These are phyloP conservation scores for Linepithema humile DNA, from an alignment of 1,140 invertebrate genomes.

Conservation along the genomic window DNA sequence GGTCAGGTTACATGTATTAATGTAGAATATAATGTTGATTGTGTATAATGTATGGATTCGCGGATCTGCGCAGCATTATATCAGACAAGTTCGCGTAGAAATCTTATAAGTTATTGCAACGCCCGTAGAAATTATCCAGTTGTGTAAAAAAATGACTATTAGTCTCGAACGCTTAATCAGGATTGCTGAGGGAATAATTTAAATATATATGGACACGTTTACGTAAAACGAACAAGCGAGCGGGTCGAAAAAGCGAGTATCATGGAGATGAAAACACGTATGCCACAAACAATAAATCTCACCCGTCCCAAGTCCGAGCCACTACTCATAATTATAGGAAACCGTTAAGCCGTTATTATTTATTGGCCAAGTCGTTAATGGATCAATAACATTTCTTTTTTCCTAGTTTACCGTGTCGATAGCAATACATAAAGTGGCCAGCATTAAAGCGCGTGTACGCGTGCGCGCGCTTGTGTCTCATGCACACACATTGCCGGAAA, in stretches of 20 bases:
- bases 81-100: slow-evolving; percentile 5
- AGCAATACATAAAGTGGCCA: slow-evolving; percentile 7
- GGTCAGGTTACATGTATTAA: neutral
- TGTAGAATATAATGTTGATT: neutral
- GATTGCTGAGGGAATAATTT: neutral
- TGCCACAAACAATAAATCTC: slow-evolving; percentile 13
- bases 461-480: neutral
- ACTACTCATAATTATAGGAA: slow-evolving; percentile 45
- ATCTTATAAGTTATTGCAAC: slow-evolving; percentile 5
- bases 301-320: neutral
- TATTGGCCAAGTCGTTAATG: slow-evolving; percentile 53
- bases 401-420: slow-evolving; percentile 42
- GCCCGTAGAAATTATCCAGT: slow-evolving; percentile 1
- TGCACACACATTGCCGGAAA: slow-evolving; percentile 58
- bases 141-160: neutral
- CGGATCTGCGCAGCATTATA: neutral
- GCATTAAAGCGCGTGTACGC: slow-evolving; percentile 46
- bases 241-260: slow-evolving; percentile 7
- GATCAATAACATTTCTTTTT: slow-evolving; percentile 53
- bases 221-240: neutral
- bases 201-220: slow-evolving; percentile 7
- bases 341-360: slow-evolving; percentile 51
- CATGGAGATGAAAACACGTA: slow-evolving; percentile 5
- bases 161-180: slow-evolving; percentile 13
- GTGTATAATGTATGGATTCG: slow-evolving; percentile 4